Evolutionary conservation across 1,140 invertebrate species (phyloP).

Genomic region (Wiebesia pumilae): DNA sequence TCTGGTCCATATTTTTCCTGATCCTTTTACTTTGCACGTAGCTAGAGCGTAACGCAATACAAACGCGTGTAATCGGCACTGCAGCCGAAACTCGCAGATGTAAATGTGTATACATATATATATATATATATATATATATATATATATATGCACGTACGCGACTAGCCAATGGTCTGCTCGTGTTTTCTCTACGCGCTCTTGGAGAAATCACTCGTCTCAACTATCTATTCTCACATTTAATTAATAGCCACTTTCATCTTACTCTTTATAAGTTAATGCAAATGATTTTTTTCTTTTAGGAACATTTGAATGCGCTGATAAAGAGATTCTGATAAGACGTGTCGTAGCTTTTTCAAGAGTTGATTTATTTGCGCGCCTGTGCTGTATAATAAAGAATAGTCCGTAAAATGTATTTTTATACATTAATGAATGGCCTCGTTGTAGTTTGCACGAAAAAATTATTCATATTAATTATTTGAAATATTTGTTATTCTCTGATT

Average conservation of each 20-base stretch:
- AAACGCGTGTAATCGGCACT: neutral
- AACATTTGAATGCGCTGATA: neutral
- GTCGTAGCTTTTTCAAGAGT: neutral
- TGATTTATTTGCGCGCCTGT: too few species aligned
- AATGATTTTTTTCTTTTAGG: neutral
- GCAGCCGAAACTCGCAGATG: neutral
- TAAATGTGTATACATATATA: too few species aligned
- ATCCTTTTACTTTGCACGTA: conserved; percentile 30
- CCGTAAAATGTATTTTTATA: neutral
- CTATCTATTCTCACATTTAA: conserved; percentile 38
- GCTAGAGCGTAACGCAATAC: conserved; percentile 52
- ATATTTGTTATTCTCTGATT: neutral
- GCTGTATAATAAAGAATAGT: neutral
- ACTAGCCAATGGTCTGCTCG: neutral
- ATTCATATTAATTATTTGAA: neutral
- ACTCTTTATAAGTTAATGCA: conserved; percentile 17
- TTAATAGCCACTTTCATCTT: conserved; percentile 44
- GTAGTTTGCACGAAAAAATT: too few species aligned
- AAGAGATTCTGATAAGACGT: neutral
- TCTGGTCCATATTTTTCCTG: conserved; percentile 6
- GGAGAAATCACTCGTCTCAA: conserved; percentile 29
- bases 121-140: too few species aligned
- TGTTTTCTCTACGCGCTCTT: neutral
- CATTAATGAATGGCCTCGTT: too few species aligned
- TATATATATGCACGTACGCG: too few species aligned